These are phyloP conservation scores for Sepiola atlantica DNA, from an alignment of 2,888 invertebrate species.

Conservation along the genomic window DNA sequence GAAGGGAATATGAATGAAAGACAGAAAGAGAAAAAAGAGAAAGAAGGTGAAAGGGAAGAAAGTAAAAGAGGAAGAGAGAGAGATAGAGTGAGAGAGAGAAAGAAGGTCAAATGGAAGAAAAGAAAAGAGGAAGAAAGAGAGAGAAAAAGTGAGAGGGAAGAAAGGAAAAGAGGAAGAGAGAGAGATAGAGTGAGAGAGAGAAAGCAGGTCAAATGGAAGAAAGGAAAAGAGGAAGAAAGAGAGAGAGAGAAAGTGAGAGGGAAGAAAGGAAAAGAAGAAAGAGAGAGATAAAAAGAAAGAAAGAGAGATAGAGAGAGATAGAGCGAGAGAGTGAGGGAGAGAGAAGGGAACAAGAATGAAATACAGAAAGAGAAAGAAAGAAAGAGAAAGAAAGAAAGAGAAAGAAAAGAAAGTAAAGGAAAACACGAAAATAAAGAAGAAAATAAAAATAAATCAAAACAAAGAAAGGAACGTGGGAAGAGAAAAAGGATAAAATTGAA, in stretches of 20 bases:
- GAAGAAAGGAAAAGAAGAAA: not conserved
- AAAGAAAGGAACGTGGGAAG: too few species aligned
- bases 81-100: not conserved
- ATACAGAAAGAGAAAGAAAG: too few species aligned
- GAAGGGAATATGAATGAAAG: too few species aligned
- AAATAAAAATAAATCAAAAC: too few species aligned
- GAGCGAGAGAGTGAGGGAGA: not conserved
- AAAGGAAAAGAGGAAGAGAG: not conserved
- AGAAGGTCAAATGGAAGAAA: not conserved
- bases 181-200: not conserved
- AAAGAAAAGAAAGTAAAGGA: too few species aligned
- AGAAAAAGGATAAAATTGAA: too few species aligned
- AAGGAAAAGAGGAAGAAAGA: not conserved
- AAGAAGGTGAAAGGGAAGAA: not conserved
- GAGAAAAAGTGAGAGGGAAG: not conserved
- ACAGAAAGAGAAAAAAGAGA: not conserved
- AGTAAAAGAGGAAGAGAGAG: not conserved
- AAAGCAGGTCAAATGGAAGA: too few species aligned
- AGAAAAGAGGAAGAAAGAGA: not conserved
- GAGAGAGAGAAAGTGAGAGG: not conserved
- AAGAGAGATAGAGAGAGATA: not conserved
- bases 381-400: too few species aligned
- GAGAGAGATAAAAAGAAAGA: not conserved
- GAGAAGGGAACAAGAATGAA: too few species aligned
- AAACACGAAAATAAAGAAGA: too few species aligned